These are phyloP conservation scores for Ichneumoninae sp. DNA, from an alignment of 2,888 invertebrate species.

Conservation along the genomic window DNA sequence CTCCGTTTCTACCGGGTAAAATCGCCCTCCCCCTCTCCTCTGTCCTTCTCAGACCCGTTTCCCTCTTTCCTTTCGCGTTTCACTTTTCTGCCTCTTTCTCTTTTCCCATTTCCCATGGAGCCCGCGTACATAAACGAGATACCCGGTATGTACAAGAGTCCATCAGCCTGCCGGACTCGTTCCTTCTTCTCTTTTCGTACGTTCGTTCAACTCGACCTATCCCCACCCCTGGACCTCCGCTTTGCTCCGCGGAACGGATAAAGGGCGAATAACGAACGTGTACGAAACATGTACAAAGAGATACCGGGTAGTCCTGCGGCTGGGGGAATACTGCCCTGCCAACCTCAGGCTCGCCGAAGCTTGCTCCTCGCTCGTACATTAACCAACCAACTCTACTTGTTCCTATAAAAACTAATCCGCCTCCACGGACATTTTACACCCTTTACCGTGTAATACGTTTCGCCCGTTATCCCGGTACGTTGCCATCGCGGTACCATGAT, in stretches of 20 bases:
- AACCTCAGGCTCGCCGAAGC: constrained; percentile 17
- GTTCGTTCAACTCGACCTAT: constrained; percentile 52
- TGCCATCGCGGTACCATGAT: constrained; percentile 13
- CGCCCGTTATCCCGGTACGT: background rate
- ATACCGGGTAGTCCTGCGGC: constrained; percentile 24
- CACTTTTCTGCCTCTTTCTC: constrained; percentile 21
- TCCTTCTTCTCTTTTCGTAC: constrained; percentile 41
- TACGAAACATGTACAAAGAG: constrained; percentile 60
- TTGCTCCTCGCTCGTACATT: constrained; percentile 39
- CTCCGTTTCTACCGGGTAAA: constrained; percentile 56
- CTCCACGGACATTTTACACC: constrained; percentile 47
- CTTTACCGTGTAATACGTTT: constrained; percentile 25
- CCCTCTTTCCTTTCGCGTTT: constrained; percentile 41
- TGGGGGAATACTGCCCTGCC: constrained; percentile 20
- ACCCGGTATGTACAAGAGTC: constrained; percentile 28
- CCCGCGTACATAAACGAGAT: constrained; percentile 56
- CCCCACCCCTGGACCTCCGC: background rate
- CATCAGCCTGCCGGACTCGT: constrained; percentile 47
- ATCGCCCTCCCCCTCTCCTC: constrained; percentile 44
- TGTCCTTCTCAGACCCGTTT: constrained; percentile 3
- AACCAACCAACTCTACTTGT: constrained; percentile 32
- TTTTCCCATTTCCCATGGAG: constrained; percentile 53
- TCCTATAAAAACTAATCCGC: constrained; percentile 49
- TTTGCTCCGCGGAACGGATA: constrained; percentile 43
- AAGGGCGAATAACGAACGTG: constrained; percentile 61